A percentile compares a stretch with the other conserved stretches of the same genome.
Evolutionary conservation across 2,888 invertebrate genomes (phyloP).

Genomic region (Acholoe squamosa): DNA sequence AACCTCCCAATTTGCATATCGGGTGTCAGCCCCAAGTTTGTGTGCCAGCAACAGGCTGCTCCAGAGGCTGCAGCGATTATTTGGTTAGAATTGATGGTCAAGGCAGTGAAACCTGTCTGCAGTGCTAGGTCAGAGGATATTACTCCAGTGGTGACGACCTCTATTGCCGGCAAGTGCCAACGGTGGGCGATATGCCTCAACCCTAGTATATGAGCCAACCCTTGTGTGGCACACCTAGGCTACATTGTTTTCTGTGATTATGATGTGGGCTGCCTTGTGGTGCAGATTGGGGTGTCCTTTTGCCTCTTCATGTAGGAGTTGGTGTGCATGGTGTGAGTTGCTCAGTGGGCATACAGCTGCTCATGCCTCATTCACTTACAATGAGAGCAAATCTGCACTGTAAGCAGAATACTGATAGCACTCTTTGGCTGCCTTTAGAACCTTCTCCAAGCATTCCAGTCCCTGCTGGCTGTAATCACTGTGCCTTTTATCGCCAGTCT

Average conservation of each 20-base stretch:
- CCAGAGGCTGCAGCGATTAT: neutral
- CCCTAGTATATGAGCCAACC: neutral
- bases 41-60: neutral
- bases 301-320: neutral
- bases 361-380: neutral
- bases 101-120: neutral
- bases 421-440: too few relatives aligned
- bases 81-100: conserved; percentile 2
- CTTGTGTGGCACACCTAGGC: neutral
- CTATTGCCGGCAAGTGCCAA: conserved; percentile 6
- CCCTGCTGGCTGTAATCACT: neutral
- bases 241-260: too few relatives aligned
- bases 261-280: neutral
- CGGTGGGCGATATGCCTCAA: neutral
- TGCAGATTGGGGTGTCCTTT: neutral
- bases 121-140: neutral
- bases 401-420: neutral
- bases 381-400: neutral
- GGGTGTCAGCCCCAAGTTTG: neutral
- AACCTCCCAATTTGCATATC: neutral
- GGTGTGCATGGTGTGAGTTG: neutral
- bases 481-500: neutral
- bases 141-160: neutral
- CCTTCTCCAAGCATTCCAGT: neutral
- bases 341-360: neutral